Evolutionary conservation across 2,113 vertebrate species (phyloP).

Genomic region (Trematomus loennbergii): DNA sequence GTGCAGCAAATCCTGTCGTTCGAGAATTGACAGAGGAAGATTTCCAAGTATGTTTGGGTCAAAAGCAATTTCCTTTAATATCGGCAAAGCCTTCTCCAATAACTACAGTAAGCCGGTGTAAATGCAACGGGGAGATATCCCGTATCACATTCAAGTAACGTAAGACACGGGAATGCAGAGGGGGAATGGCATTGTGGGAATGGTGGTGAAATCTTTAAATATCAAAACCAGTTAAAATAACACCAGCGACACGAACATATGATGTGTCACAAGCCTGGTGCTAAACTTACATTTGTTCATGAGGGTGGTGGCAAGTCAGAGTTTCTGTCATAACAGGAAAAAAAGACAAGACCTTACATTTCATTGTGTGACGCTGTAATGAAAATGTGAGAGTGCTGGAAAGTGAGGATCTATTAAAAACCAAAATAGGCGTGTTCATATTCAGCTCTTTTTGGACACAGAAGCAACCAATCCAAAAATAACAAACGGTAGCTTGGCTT

Average conservation of each 20-base stretch:
- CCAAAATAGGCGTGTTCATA: background rate
- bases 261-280: background rate
- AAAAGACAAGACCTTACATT: too few species aligned
- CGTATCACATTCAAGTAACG: constrained; percentile 45
- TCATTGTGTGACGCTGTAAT: constrained; percentile 1
- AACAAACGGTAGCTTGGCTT: background rate
- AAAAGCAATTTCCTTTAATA: constrained; percentile 66
- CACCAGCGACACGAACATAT: constrained; percentile 1
- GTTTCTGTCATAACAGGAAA: constrained; percentile 1
- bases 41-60: constrained; percentile 38
- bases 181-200: constrained; percentile 26
- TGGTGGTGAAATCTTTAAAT: constrained; percentile 36
- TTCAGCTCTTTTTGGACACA: background rate
- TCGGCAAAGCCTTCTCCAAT: constrained; percentile 39
- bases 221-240: constrained; percentile 48
- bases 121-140: constrained; percentile 33
- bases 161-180: constrained; percentile 50
- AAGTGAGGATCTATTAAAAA: background rate
- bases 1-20: background rate
- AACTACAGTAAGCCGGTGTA: constrained; percentile 18
- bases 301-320: too few species aligned
- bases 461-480: constrained; percentile 2
- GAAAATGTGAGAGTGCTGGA: constrained; percentile 22
- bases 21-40: background rate
- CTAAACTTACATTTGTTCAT: background rate